Conservation (phyloP, 2,888 invertebrate species). For the Blastobasis adustella region DNA sequence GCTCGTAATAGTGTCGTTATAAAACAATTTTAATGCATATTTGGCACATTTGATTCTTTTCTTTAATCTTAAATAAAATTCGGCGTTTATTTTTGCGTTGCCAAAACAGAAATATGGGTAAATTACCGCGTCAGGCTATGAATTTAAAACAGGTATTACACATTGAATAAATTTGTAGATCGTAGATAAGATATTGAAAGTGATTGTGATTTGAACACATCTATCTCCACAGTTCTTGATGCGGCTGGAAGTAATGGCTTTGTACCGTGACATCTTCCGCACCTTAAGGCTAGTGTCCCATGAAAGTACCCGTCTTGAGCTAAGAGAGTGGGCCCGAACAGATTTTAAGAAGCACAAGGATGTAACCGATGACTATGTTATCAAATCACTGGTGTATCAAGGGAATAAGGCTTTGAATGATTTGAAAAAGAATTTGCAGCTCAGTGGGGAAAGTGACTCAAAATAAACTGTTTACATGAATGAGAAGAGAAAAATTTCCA, state of each 20-base stretch:
- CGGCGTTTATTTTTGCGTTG: too few species aligned
- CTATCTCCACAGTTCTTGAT: constrained; percentile 81
- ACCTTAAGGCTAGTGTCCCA: constrained; percentile 80
- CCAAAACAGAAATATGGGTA: too few species aligned
- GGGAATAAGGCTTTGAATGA: constrained; percentile 82
- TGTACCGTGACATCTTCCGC: constrained; percentile 84
- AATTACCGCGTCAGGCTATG: too few species aligned
- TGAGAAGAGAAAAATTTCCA: background rate
- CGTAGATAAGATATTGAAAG: background rate
- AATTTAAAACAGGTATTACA: too few species aligned
- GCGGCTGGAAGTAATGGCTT: constrained; percentile 83
- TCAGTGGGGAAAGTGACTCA: constrained; percentile 24
- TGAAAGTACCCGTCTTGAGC: constrained; percentile 75
- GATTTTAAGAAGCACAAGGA: constrained; percentile 84
- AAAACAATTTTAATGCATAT: too few species aligned
- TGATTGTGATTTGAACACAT: background rate
- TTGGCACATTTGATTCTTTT: too few species aligned
- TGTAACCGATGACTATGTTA: constrained; percentile 81
- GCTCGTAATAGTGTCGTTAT: too few species aligned
- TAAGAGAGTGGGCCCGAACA: constrained; percentile 81
- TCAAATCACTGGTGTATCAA: constrained; percentile 81
- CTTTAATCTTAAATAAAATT: too few species aligned
- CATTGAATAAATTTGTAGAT: background rate
- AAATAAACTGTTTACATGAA: background rate
- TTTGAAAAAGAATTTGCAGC: constrained; percentile 76